phyloP scores from a whole-genome alignment of 1,140 invertebrate species.

The Drosophila malerkotliana region DNA sequence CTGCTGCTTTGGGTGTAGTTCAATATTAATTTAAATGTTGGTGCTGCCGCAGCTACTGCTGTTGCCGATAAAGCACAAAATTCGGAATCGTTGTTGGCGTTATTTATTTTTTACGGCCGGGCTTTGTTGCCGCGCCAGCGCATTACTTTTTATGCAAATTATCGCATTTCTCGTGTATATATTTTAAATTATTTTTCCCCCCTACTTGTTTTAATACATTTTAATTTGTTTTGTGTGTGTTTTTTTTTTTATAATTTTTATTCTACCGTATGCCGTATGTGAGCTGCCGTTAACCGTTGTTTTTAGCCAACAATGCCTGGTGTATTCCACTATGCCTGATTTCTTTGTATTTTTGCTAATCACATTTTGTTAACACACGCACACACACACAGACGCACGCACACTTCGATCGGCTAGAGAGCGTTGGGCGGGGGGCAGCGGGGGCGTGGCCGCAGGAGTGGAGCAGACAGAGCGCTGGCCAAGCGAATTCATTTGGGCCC shows the following conservation, averaged over 20 bases:
- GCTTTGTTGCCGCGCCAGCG: constrained; percentile 59
- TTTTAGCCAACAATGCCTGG: constrained; percentile 48
- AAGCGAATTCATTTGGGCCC: constrained; percentile 76
- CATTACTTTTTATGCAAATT: constrained; percentile 53
- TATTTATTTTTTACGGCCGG: constrained; percentile 51
- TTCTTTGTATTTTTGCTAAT: constrained; percentile 82
- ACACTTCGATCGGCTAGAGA: constrained; percentile 17
- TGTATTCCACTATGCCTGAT: constrained; percentile 61
- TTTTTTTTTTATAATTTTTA: constrained; percentile 56
- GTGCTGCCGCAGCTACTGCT: constrained; percentile 18
- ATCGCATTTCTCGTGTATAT: constrained; percentile 45
- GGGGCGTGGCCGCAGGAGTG: constrained; percentile 23
- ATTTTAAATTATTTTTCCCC: constrained; percentile 26
- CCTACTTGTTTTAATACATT: constrained; percentile 5
- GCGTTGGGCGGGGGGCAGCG: background rate
- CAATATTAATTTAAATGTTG: constrained; percentile 75
- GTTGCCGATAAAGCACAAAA: constrained; percentile 72
- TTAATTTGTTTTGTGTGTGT: constrained; percentile 5
- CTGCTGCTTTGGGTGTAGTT: constrained; percentile 66
- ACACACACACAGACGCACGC: constrained; percentile 37
- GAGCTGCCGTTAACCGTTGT: constrained; percentile 45
- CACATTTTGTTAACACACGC: constrained; percentile 80
- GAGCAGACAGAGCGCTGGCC: constrained; percentile 61
- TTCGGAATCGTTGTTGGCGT: constrained; percentile 60
- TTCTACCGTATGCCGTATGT: constrained; percentile 20